A percentile compares a stretch with the other conserved stretches of the same genome.
These are phyloP conservation scores for Xylota sylvarum DNA, from an alignment of 2,888 invertebrate genomes.

Conservation along the genomic window DNA sequence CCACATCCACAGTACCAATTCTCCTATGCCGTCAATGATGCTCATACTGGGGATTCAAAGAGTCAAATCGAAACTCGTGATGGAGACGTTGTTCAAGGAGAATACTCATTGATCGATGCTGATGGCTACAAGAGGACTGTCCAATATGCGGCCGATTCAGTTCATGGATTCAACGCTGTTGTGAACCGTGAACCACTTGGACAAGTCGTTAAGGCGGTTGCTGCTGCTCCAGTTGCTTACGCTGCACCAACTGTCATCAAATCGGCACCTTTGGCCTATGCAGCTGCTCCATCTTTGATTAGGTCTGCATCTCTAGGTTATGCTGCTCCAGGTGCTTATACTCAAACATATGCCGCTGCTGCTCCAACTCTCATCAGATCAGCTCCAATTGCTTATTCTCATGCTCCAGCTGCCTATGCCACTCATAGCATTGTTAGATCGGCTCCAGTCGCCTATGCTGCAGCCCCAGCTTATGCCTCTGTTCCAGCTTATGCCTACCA, in stretches of 20 bases:
- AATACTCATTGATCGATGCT: conserved; percentile 84
- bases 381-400: conserved; percentile 46
- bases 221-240: conserved; percentile 40
- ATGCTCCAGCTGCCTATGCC: conserved; percentile 61
- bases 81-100: conserved; percentile 84
- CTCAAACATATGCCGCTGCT: background rate
- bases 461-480: conserved; percentile 58
- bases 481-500: conserved; percentile 79
- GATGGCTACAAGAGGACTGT: conserved; percentile 85
- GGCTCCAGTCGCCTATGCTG: conserved; percentile 59
- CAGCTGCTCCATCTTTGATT: conserved; percentile 41
- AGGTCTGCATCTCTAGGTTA: conserved; percentile 31
- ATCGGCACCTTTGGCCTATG: conserved; percentile 46
- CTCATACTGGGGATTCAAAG: conserved; percentile 84
- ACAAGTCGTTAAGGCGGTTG: conserved; percentile 41
- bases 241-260: conserved; percentile 63
- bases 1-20: conserved; percentile 79
- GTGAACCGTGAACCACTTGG: conserved; percentile 83
- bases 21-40: conserved; percentile 83
- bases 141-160: conserved; percentile 84
- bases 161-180: conserved; percentile 85
- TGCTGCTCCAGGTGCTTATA: background rate
- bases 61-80: conserved; percentile 84
- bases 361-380: conserved; percentile 49
- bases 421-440: conserved; percentile 47